phyloP scores from a whole-genome alignment of 2,888 invertebrate genomes.

The Autographa pulchrina region DNA sequence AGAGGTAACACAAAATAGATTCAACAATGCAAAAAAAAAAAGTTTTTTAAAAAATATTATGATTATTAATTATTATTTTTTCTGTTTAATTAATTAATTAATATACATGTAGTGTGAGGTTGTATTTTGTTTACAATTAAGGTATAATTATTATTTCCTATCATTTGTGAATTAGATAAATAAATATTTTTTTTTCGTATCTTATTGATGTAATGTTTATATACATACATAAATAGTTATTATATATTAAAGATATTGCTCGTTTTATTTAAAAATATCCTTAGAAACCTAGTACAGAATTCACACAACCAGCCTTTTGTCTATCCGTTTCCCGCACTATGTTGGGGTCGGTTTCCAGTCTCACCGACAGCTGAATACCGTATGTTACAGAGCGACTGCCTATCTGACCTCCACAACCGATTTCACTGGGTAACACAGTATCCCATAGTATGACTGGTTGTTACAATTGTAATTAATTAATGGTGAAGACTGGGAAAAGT shows the following conservation, averaged over 20 bases:
- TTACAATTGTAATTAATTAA: too few relatives aligned
- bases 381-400: too few relatives aligned
- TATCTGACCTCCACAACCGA: too few relatives aligned
- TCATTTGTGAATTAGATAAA: constrained; percentile 85
- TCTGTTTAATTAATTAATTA: constrained; percentile 62
- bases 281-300: too few relatives aligned
- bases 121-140: constrained; percentile 82
- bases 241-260: constrained; percentile 83
- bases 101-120: constrained; percentile 85
- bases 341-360: too few relatives aligned
- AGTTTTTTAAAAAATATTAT: constrained; percentile 66
- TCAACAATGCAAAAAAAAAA: constrained; percentile 67
- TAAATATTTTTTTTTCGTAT: constrained; percentile 85
- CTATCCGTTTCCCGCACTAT: too few relatives aligned
- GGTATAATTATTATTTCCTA: constrained; percentile 74
- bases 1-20: constrained; percentile 76
- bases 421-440: too few relatives aligned
- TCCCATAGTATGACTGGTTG: too few relatives aligned
- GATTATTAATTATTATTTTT: constrained; percentile 52
- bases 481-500: too few relatives aligned
- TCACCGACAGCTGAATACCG: too few relatives aligned
- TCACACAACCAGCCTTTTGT: too few relatives aligned
- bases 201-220: constrained; percentile 86
- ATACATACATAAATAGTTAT: constrained; percentile 89
- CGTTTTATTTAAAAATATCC: constrained; percentile 75